Evolutionary conservation across 1,140 invertebrate species (phyloP).

Genomic region (Polypedilum pembai): DNA sequence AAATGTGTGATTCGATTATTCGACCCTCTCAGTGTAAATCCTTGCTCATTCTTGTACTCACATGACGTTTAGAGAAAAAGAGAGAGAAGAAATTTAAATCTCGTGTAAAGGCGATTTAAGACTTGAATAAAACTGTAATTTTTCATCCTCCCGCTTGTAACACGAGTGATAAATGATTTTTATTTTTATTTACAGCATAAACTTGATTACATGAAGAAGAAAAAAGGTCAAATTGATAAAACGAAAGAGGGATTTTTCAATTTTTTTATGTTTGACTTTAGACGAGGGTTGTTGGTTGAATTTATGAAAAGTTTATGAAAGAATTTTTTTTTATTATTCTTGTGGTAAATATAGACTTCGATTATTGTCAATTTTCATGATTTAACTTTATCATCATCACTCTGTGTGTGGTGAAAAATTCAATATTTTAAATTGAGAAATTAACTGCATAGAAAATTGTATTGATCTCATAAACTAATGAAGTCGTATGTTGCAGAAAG

Average conservation of each 20-base stretch:
- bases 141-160: neutral
- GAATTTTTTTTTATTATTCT: neutral
- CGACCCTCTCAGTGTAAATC: conserved; percentile 11
- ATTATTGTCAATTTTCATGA: conserved; percentile 15
- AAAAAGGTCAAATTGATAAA: conserved; percentile 28
- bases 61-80: neutral
- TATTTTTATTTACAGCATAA: conserved; percentile 28
- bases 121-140: conserved; percentile 27
- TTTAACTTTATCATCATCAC: neutral
- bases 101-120: conserved; percentile 26
- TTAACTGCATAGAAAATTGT: neutral
- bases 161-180: conserved; percentile 26
- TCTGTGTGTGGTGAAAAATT: neutral
- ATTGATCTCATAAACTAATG: neutral
- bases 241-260: conserved; percentile 7
- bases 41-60: neutral
- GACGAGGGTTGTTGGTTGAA: neutral
- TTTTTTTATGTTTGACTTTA: neutral
- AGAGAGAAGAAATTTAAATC: conserved; percentile 23
- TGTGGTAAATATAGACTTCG: conserved; percentile 16
- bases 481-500: neutral
- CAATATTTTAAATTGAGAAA: conserved; percentile 14
- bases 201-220: conserved; percentile 21
- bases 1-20: conserved; percentile 18
- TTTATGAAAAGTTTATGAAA: conserved; percentile 16